Evolutionary conservation across 2,888 invertebrate species (phyloP), one percentile per base, ranked within the genome.

Genomic region (Phortica magna): DNA sequence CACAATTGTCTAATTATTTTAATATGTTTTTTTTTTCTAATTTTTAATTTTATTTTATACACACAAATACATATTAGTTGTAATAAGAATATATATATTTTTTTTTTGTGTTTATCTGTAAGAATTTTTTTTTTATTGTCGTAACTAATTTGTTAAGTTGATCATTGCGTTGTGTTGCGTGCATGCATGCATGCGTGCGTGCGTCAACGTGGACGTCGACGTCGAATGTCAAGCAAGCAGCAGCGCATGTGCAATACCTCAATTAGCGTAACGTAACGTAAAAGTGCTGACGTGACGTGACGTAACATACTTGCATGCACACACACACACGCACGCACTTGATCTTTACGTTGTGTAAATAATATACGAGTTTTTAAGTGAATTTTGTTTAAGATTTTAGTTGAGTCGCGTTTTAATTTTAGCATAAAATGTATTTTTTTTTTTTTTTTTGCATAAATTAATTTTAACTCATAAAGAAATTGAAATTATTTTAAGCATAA

Each of bases 391-490:
- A 9, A 22, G 9, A 9, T 19, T 17, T 61, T 22, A 22, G 61
- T 10, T 61, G 61, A n/a, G 17, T 17, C 17, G 17, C 9, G 7
- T 17, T 48, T 48, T 48, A 48, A 22, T 17, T n/a, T 42, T 70
- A 22, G 7, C 7, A 17, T 43, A 39, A 6, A 12, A 31, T 53
- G 43, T 68, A 53, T 73, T 48, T 53, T 59, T 74, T 67, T 64
- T 61, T 64, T 42, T 48, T 73, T 48, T n/a, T 31, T 57, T 17
- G 2, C 3, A 65, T 42, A 57, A n/a, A 57, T 57, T 61, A 14
- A 68, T 68, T 59, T 59, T 57, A 57, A 48, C 19, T n/a, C 12
- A 41, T 57, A 57, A 68, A 72, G 79, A 70, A 77, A 75, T 78
- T 78, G 72, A 41, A 67, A 42, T 67, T 42, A 67, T n/a, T 10